Evolutionary conservation across 2,797 vertebrate genomes (phyloP).

Genomic region (Pantherophis vulpinus): DNA sequence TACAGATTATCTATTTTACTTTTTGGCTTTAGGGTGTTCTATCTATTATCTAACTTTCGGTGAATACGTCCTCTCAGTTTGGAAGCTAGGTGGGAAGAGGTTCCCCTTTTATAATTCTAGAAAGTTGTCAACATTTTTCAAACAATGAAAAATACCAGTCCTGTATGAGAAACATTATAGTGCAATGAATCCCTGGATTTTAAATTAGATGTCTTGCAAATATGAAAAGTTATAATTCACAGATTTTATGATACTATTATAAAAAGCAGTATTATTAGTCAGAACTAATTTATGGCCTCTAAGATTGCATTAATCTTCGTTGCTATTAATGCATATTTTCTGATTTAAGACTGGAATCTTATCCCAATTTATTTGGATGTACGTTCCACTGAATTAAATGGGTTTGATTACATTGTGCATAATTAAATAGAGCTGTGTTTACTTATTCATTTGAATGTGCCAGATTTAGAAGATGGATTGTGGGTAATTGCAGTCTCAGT

Average conservation of each 20-base stretch:
- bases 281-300: not conserved
- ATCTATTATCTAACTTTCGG: not conserved
- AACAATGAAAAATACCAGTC: not conserved
- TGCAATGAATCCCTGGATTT: not conserved
- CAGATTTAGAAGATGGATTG: slow-evolving; percentile 1
- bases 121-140: not conserved
- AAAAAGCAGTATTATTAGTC: not conserved
- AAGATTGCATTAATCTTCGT: not conserved
- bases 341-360: not conserved
- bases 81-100: not conserved
- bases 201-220: not conserved
- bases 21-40: not conserved
- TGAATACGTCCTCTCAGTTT: not conserved
- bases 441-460: not conserved
- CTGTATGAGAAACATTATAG: not conserved
- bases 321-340: not conserved
- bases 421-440: slow-evolving; percentile 3
- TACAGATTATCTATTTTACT: not conserved
- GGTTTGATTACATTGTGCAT: not conserved
- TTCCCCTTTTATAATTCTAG: not conserved
- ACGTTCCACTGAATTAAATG: not conserved
- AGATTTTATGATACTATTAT: not conserved
- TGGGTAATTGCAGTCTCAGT: not conserved
- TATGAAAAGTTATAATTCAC: not conserved
- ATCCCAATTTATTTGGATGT: not conserved